Base-by-base conservation (phyloP, 2,888 invertebrate genomes). In the Dysmachus trigonus region DNA sequence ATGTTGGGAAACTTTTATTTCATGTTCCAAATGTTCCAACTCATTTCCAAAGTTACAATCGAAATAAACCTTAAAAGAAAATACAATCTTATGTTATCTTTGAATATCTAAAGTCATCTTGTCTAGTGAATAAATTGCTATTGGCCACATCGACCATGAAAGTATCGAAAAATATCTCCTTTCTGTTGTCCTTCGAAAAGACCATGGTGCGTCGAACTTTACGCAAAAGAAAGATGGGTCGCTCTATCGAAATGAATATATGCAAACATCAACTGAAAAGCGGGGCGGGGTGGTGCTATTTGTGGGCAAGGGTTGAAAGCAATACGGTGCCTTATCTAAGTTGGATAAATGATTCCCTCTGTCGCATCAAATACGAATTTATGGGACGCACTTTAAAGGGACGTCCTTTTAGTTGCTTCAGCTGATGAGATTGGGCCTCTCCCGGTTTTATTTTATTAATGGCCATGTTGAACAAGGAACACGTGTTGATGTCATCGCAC, bases 331-430 rank as follows among this genome's bases (percentile, higher is more conserved):
- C 30, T 33, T 81, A 81, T 81, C 53, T 81, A 81, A 81, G 62
- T 81, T 81, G 53, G 81, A 81, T 81, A 81, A 81, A 81, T 81
- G 81, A 81, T 51, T 81, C 53, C 53, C 53, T 31, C 53, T 81
- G 81, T 81, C 81, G 81, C 31, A 81, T 81, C 81, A 81, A 81
- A 81, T 81, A 33, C 81, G 27, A 81, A 81, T 81, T 81, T 81
- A 81, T 81, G 81, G 53, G 27, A 33, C 62, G 15, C 81, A 33
- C 53, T 81, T 81, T 53, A 53, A 18, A 51, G 31, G 47, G 31
- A 53, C 31, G 18, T 33, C 22, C 51, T 31, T 53, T 33, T 53
- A 31, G 81, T 47, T 77, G 77, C 22, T n/a, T 18, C 27, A 47
- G 77, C 41, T 77, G 77, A 77, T 47, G 47, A 47, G 27, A 27